phyloP scores from a whole-genome alignment of 2,797 vertebrate genomes.

The Chelonia mydas region DNA sequence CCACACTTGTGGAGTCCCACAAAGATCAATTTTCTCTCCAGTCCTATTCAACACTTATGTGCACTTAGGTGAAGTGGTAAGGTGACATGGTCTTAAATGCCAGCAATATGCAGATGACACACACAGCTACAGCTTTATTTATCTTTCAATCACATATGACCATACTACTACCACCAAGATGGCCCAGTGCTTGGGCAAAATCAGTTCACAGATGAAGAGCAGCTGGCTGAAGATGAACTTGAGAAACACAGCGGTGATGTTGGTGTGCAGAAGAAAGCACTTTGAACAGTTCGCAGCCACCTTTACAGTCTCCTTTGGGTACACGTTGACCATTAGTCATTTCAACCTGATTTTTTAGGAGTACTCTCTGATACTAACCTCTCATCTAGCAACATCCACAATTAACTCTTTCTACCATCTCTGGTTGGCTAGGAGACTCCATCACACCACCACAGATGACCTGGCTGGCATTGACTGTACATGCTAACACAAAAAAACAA shows the following conservation, averaged over 20 bases:
- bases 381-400: not conserved
- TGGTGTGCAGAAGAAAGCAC: not conserved
- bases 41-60: not conserved
- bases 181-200: not conserved
- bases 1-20: not conserved
- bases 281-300: not conserved
- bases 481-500: no score
- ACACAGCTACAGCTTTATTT: not conserved
- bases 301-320: not conserved
- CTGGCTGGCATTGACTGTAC: not conserved
- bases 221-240: not conserved
- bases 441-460: not conserved
- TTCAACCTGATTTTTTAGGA: not conserved
- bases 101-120: rapidly evolving
- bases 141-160: rapidly evolving
- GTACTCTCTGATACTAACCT: not conserved
- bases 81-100: not conserved
- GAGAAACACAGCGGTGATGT: not conserved
- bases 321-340: not conserved
- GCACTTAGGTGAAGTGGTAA: not conserved
- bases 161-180: not conserved
- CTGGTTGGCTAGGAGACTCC: not conserved
- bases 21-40: not conserved
- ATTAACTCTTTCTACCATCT: not conserved
- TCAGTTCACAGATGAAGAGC: not conserved